A percentile compares a stretch with the other conserved stretches of the same genome.
These are phyloP conservation scores for Menidia beryllina DNA, from an alignment of 2,113 vertebrate genomes.

Conservation along the genomic window DNA sequence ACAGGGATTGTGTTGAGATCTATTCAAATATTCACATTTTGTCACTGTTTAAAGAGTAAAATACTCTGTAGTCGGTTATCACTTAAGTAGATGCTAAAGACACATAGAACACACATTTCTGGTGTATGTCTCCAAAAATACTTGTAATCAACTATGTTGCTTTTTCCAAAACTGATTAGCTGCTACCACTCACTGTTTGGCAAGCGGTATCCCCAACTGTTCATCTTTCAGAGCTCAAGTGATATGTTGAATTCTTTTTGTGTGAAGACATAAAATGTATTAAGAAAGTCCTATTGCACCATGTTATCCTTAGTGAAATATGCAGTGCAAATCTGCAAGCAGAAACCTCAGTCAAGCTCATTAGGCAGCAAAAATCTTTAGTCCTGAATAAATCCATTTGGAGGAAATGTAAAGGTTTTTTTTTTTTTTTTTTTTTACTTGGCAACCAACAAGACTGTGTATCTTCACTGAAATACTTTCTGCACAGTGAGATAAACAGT, in stretches of 20 bases:
- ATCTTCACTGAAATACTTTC: slow-evolving; percentile 43
- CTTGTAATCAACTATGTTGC: slow-evolving; percentile 52
- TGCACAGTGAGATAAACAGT: slow-evolving; percentile 61
- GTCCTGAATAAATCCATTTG: slow-evolving; percentile 34
- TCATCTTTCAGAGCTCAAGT: slow-evolving; percentile 44
- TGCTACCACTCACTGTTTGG: slow-evolving; percentile 58
- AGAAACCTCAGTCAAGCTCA: slow-evolving; percentile 31
- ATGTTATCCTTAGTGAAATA: slow-evolving; percentile 27
- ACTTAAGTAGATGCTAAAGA: slow-evolving; percentile 33
- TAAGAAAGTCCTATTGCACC: slow-evolving; percentile 24
- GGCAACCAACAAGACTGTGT: slow-evolving; percentile 44
- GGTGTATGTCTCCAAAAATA: slow-evolving; percentile 41
- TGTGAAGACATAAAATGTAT: slow-evolving; percentile 24
- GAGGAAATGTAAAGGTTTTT: slow-evolving; percentile 37
- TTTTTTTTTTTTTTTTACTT: slow-evolving; percentile 39
- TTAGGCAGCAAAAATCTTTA: slow-evolving; percentile 41
- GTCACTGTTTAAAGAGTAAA: slow-evolving; percentile 41
- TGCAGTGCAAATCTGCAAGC: slow-evolving; percentile 19
- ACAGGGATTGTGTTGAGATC: slow-evolving; percentile 50
- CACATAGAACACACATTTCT: slow-evolving; percentile 40
- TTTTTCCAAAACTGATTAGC: slow-evolving; percentile 58
- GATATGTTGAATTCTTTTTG: slow-evolving; percentile 14
- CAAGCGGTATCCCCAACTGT: slow-evolving; percentile 64
- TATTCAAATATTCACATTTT: slow-evolving; percentile 37
- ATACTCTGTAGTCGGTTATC: slow-evolving; percentile 51